Percentiles rank a stretch among this genome's conserved stretches.
Conservation (phyloP, 2,797 vertebrate species). For the Urosaurus nigricauda region DNA sequence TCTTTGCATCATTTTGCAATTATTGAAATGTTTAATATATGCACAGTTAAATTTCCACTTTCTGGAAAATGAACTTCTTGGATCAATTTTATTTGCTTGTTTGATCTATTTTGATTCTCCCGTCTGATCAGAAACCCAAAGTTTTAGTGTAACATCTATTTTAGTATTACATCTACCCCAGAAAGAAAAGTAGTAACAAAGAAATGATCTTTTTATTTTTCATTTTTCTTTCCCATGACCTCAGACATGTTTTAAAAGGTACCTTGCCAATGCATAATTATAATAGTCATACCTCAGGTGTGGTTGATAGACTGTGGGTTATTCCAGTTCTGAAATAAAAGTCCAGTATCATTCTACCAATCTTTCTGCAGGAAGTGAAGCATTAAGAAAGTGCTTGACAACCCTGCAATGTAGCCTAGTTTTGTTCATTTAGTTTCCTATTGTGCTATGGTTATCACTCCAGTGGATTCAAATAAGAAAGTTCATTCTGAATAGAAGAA, state of each 20-base stretch:
- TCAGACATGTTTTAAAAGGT: too few relatives aligned
- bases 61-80: neutral
- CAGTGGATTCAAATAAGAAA: too few relatives aligned
- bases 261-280: too few relatives aligned
- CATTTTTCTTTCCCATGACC: too few relatives aligned
- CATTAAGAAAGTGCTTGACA: neutral
- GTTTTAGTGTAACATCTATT: too few relatives aligned
- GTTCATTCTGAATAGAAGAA: too few relatives aligned
- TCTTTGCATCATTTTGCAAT: neutral
- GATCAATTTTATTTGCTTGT: neutral
- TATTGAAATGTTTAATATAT: neutral
- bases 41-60: too few relatives aligned
- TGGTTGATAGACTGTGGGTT: neutral
- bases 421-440: neutral
- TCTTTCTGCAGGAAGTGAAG: neutral
- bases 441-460: neutral
- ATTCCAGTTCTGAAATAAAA: too few relatives aligned
- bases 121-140: neutral
- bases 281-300: neutral
- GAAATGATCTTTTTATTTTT: too few relatives aligned
- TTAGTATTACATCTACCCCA: too few relatives aligned
- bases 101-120: neutral
- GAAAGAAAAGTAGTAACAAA: too few relatives aligned
- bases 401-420: neutral
- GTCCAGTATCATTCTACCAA: neutral